Percentiles rank a stretch among this genome's conserved stretches.
Conservation (phyloP, 2,113 vertebrate species). For the Charadrius vociferus region DNA sequence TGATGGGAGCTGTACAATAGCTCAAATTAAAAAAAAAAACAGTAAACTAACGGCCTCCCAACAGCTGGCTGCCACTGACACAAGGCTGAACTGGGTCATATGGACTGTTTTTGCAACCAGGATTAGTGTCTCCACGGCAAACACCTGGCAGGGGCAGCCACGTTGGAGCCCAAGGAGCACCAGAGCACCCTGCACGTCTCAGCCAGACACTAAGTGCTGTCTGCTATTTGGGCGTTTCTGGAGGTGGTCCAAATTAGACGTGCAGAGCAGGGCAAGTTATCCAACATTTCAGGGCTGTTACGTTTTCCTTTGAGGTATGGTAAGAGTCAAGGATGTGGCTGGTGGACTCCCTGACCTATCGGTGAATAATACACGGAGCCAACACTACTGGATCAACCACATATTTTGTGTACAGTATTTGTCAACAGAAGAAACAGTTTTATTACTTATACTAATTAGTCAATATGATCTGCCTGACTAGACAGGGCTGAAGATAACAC, state of each 20-base stretch:
- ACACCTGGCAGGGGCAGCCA: fast-evolving
- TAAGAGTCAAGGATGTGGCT: neutral
- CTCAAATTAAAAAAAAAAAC: neutral
- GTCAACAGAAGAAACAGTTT: neutral
- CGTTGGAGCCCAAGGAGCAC: neutral
- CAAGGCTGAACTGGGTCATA: neutral
- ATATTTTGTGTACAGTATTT: neutral
- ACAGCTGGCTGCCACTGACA: neutral
- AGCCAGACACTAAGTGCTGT: neutral
- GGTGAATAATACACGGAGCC: neutral
- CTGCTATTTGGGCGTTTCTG: neutral
- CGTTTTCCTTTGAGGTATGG: fast-evolving
- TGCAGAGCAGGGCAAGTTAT: neutral
- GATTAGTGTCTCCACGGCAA: neutral
- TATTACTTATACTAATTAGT: neutral
- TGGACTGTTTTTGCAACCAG: neutral
- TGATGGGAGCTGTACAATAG: neutral
- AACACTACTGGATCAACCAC: neutral
- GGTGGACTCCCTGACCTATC: neutral
- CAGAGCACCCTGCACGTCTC: neutral
- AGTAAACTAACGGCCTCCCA: neutral
- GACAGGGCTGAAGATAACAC: neutral
- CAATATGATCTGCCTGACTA: neutral
- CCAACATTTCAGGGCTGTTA: neutral
- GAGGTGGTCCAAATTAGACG: neutral